phyloP scores from a whole-genome alignment of 2,113 vertebrate species.

The Ailuropoda melanoleuca region DNA sequence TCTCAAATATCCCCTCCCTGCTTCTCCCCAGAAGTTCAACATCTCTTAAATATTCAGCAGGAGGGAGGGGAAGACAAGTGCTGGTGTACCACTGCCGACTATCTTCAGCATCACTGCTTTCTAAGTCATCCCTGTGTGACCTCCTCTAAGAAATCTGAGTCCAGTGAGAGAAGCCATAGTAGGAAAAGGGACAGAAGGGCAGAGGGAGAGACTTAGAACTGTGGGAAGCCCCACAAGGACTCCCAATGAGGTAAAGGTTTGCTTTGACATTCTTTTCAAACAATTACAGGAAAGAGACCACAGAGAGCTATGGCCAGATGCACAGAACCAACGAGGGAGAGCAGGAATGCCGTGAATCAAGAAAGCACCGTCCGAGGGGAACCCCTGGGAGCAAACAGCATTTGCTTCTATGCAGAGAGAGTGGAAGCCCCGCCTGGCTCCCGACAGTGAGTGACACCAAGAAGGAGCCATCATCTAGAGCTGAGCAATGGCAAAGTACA shows the following conservation, averaged over 20 bases:
- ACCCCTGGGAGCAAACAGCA: accelerated
- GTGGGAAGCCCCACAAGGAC: background rate
- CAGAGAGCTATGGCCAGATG: too few species aligned
- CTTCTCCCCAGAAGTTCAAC: background rate
- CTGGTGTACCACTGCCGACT: accelerated
- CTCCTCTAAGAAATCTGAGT: background rate
- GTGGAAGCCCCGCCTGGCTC: background rate
- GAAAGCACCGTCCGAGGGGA: accelerated
- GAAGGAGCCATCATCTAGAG: accelerated
- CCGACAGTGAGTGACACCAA: accelerated
- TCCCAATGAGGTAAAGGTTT: background rate
- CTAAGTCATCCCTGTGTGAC: background rate
- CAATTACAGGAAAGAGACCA: background rate
- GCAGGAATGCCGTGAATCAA: background rate
- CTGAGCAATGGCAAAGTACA: background rate
- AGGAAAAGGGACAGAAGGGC: background rate
- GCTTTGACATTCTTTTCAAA: background rate
- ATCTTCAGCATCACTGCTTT: background rate
- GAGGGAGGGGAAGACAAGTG: too few species aligned
- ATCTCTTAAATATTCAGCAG: background rate
- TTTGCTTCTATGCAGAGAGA: accelerated
- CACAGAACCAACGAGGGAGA: background rate
- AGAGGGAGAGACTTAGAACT: background rate
- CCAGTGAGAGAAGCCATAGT: accelerated
- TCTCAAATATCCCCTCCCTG: background rate